Conservation (phyloP, 2,797 vertebrate species). For the Sternotherus odoratus region DNA sequence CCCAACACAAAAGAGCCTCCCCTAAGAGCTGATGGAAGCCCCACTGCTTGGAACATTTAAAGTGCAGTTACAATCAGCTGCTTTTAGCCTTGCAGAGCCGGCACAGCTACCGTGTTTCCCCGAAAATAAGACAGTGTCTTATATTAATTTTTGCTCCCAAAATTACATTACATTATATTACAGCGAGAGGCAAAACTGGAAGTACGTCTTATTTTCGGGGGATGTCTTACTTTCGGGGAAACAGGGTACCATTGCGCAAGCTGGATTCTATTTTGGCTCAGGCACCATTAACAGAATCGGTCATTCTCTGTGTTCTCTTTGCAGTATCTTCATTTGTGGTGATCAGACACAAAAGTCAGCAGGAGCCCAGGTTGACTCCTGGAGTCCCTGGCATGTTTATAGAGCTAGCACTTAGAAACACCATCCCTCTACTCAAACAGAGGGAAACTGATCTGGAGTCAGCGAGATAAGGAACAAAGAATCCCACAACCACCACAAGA, state of each 20-base stretch:
- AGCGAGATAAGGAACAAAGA: not conserved
- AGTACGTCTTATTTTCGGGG: too few relatives aligned
- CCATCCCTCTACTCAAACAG: rapidly evolving
- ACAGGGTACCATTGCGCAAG: too few relatives aligned
- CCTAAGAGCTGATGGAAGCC: not conserved
- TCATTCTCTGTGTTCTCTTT: not conserved
- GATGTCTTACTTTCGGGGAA: too few relatives aligned
- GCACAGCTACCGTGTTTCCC: too few relatives aligned
- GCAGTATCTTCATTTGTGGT: not conserved
- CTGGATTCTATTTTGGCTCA: not conserved
- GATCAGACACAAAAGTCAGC: not conserved
- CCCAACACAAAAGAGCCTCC: rapidly evolving
- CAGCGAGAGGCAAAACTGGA: too few relatives aligned
- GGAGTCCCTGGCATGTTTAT: not conserved
- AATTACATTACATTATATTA: too few relatives aligned
- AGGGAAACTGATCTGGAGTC: not conserved
- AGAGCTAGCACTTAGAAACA: not conserved
- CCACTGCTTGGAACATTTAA: not conserved
- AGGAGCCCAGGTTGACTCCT: not conserved
- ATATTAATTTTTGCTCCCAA: too few relatives aligned
- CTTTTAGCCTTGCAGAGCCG: not conserved
- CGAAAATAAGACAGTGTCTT: too few relatives aligned
- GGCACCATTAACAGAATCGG: not conserved
- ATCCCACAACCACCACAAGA: not conserved
- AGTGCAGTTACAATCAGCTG: not conserved